phyloP scores from a whole-genome alignment of 2,113 vertebrate species.

The Pollimyrus isidori region DNA sequence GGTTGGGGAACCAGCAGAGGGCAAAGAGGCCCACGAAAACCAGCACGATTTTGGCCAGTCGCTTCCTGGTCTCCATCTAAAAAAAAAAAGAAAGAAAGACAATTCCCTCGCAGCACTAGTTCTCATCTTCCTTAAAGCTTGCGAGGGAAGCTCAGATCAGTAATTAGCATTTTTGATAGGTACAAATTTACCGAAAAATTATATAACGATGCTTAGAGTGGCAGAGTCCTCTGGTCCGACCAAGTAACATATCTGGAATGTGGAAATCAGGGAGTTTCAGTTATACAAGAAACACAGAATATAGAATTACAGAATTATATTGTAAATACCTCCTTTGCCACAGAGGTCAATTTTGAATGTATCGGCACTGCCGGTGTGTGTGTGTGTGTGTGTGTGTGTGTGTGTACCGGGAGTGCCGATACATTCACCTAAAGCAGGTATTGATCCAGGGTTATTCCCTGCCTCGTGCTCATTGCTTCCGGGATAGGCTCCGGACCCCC shows the following conservation, averaged over 20 bases:
- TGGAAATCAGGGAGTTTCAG: neutral
- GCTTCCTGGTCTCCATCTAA: constrained; percentile 88
- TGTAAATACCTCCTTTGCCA: neutral
- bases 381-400: neutral
- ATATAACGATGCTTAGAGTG: neutral
- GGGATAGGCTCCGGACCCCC: too few relatives aligned
- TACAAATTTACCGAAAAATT: neutral
- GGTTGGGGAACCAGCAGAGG: constrained; percentile 88
- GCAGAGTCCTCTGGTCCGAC: neutral
- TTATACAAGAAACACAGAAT: neutral
- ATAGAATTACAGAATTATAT: neutral
- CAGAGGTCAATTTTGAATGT: neutral
- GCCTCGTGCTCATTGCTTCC: too few relatives aligned
- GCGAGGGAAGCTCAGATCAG: neutral
- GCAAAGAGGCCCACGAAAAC: constrained; percentile 84
- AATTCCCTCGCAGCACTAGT: neutral
- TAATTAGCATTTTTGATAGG: neutral
- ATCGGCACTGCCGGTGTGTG: neutral
- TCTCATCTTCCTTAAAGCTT: neutral
- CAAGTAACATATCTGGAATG: neutral
- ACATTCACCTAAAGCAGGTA: too few relatives aligned
- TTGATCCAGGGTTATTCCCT: too few relatives aligned
- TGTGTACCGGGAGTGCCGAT: too few relatives aligned
- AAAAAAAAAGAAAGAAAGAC: constrained; percentile 4
- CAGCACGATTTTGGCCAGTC: constrained; percentile 87